Percentiles rank a stretch among this genome's conserved stretches.
Evolutionary conservation across 2,888 invertebrate genomes (phyloP).

Genomic region (Calameuta pallipes): DNA sequence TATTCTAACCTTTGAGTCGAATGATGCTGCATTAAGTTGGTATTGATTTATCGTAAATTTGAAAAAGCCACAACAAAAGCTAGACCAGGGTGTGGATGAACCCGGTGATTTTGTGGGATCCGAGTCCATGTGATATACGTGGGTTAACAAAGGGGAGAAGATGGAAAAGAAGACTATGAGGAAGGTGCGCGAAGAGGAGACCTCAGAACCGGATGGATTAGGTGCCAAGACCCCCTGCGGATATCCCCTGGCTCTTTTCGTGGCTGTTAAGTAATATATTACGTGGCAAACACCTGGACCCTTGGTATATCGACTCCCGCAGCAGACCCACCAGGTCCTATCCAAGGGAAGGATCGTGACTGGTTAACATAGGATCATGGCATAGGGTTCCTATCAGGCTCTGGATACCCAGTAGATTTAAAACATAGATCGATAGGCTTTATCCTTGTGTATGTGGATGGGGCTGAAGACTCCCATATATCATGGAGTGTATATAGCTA

Average conservation of each 20-base stretch:
- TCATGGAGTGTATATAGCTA: neutral
- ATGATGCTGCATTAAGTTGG: neutral
- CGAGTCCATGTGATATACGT: neutral
- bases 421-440: neutral
- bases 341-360: constrained; percentile 38
- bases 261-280: constrained; percentile 46
- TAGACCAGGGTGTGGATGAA: neutral
- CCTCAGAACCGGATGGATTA: constrained; percentile 30
- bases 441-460: neutral
- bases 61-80: neutral
- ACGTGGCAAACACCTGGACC: constrained; percentile 24
- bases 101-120: neutral
- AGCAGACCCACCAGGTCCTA: constrained; percentile 26
- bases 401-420: neutral
- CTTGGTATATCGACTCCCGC: constrained; percentile 30
- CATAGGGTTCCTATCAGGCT: neutral
- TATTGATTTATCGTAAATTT: neutral
- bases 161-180: constrained; percentile 28
- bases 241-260: constrained; percentile 30
- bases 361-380: constrained; percentile 33
- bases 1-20: neutral
- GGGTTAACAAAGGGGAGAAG: constrained; percentile 1
- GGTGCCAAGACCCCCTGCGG: constrained; percentile 34
- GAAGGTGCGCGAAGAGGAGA: constrained; percentile 11
- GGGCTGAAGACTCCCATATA: neutral